These are phyloP conservation scores for Rhinichthys osculus DNA, from an alignment of 2,797 vertebrate genomes.

Conservation along the genomic window DNA sequence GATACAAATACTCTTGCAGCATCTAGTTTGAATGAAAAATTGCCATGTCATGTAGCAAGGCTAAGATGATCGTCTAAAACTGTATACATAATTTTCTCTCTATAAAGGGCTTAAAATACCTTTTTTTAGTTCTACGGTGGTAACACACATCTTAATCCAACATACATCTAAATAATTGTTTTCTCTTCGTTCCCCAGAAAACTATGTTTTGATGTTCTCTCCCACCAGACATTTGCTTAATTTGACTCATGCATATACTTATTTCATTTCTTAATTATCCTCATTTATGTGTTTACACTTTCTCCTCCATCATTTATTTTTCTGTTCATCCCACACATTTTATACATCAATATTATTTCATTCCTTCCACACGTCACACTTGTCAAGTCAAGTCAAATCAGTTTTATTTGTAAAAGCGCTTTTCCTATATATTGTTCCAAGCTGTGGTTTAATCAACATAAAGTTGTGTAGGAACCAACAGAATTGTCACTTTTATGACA, in stretches of 20 bases:
- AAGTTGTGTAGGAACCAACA: constrained; percentile 44
- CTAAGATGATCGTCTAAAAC: constrained; percentile 57
- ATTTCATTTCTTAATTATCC: constrained; percentile 31
- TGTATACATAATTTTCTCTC: constrained; percentile 39
- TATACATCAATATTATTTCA: not conserved
- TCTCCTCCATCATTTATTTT: constrained; percentile 21
- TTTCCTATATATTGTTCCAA: constrained; percentile 17
- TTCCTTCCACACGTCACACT: not conserved
- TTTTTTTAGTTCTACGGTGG: not conserved
- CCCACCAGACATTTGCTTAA: constrained; percentile 19
- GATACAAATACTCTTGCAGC: constrained; percentile 53
- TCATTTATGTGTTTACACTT: constrained; percentile 37
- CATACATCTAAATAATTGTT: not conserved
- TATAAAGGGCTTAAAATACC: constrained; percentile 43
- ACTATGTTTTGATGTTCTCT: constrained; percentile 7
- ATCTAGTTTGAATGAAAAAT: constrained; percentile 62
- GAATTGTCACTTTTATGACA: constrained; percentile 67
- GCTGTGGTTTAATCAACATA: constrained; percentile 5
- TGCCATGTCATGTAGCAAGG: constrained; percentile 62
- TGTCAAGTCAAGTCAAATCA: not conserved
- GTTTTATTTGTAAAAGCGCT: not conserved
- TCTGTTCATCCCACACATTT: constrained; percentile 41
- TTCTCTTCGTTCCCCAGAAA: constrained; percentile 5
- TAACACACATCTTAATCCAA: not conserved
- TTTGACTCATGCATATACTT: constrained; percentile 20